phyloP scores from a whole-genome alignment of 1,140 invertebrate species.

The Pogonomyrmex californicus region DNA sequence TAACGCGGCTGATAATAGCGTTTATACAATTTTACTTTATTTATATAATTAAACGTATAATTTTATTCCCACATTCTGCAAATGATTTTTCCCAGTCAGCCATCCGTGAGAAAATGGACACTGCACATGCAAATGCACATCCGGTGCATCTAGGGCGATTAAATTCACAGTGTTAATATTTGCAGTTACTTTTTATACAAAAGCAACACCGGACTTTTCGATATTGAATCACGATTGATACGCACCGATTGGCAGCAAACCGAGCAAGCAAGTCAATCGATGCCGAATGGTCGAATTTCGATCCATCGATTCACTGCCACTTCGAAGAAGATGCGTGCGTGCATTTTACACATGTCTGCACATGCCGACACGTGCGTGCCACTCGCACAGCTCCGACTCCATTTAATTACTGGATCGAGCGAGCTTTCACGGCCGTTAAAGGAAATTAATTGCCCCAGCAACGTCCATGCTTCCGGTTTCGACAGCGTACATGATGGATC shows the following conservation, averaged over 20 bases:
- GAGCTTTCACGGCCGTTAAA: constrained; percentile 58
- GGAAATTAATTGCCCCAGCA: constrained; percentile 52
- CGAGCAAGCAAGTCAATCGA: constrained; percentile 16
- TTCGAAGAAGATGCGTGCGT: constrained; percentile 38
- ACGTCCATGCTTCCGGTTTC: constrained; percentile 48
- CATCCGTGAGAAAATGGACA: constrained; percentile 21
- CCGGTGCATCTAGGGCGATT: constrained; percentile 19
- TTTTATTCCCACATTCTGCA: neutral
- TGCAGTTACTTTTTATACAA: constrained; percentile 30
- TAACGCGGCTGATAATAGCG: neutral
- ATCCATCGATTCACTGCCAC: constrained; percentile 22
- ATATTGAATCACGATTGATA: constrained; percentile 35
- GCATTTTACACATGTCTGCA: constrained; percentile 46
- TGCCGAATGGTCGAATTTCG: constrained; percentile 22
- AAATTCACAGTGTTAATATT: constrained; percentile 50
- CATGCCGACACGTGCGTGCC: constrained; percentile 40
- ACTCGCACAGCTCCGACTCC: constrained; percentile 37
- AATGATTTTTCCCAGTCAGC: constrained; percentile 1
- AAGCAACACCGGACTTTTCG: constrained; percentile 42
- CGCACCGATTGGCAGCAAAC: constrained; percentile 29
- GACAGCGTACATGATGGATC: constrained; percentile 54
- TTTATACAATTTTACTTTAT: constrained; percentile 41
- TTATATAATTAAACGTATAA: constrained; percentile 41
- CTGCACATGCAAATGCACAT: neutral
- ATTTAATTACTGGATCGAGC: constrained; percentile 51